Evolutionary conservation across 2,113 vertebrate genomes (phyloP), one percentile per base, ranked within the genome.

Genomic region (Zapus hudsonius): DNA sequence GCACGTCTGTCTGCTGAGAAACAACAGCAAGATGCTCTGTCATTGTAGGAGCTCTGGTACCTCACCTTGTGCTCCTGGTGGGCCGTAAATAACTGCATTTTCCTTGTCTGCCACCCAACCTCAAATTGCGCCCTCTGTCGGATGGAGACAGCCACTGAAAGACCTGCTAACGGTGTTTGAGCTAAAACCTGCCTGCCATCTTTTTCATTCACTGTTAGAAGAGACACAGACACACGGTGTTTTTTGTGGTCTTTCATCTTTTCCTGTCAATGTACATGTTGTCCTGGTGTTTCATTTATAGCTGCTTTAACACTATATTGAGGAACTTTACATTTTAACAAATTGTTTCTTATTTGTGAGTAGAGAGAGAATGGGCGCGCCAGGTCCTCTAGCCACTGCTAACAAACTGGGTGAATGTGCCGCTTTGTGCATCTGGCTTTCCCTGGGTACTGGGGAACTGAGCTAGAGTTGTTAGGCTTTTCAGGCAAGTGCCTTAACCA

Each of bases 11-110:
- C n/a, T 87, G 42, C 29, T 69, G 8, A 33, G 57, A 82, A 55
- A 38, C 44, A 80, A 3, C 33, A 29, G 2, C 81, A 33, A 93
- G 85, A 36, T 78, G 22, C 9, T 42, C 11, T 59, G 10, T 82
- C 7, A 1, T 27, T 16, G 31, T 17, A 81, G 84, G 29, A 47
- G 33, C 42, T 40, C 7, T 25, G 16, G 23, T 55, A 0, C 66
- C 55, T 9, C 31, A 2, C 44, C 11, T 23, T 8, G 0, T 36
- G 57, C 19, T 11, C 0, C 0, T 13, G 0, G 22, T 6, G 10
- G 74, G 19, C 7, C 2, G 12, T 52, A 7, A 20, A 29, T 8
- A n/a, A 55, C 36, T 55, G 29, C 33, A 8, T 42, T 78, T 66
- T 47, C 36, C 27, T 40, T 73, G 10, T 36, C 75, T 81, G 40